Conservation (phyloP, 2,888 invertebrate species). For the Lepidocyrtoides sp. region DNA sequence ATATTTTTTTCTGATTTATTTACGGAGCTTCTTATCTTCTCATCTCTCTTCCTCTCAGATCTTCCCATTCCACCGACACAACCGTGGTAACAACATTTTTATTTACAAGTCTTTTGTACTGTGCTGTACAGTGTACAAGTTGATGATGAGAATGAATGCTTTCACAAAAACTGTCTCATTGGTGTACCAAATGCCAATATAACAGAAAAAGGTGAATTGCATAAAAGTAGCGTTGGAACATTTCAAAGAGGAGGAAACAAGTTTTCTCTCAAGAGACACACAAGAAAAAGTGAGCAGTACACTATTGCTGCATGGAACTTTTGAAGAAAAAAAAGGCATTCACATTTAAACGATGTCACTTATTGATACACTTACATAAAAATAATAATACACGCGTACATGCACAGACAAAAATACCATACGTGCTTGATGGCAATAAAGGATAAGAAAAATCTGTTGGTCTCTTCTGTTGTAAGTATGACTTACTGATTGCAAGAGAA, state of each 20-base stretch:
- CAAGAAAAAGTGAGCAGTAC: neutral
- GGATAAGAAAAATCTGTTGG: slow-evolving; percentile 46
- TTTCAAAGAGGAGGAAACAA: neutral
- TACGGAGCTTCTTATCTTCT: slow-evolving; percentile 50
- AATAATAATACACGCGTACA: neutral
- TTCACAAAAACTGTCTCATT: neutral
- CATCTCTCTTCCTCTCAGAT: neutral
- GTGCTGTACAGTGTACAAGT: too few species aligned
- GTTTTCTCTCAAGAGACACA: neutral
- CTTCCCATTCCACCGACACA: neutral
- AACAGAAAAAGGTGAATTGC: neutral
- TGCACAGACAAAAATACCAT: neutral
- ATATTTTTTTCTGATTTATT: slow-evolving; percentile 41
- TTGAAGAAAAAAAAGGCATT: neutral
- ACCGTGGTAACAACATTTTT: too few species aligned
- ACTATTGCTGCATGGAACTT: neutral
- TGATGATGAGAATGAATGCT: too few species aligned
- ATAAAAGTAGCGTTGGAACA: too few species aligned
- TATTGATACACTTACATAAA: neutral
- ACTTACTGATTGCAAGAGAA: slow-evolving; percentile 18
- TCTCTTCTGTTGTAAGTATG: neutral
- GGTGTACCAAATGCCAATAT: neutral
- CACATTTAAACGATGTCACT: slow-evolving; percentile 14
- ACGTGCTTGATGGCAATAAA: slow-evolving; percentile 32
- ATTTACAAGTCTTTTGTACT: too few species aligned